Evolutionary conservation across 2,888 invertebrate species (phyloP), one percentile per base, ranked within the genome.

Genomic region (Heliothis peltigera): DNA sequence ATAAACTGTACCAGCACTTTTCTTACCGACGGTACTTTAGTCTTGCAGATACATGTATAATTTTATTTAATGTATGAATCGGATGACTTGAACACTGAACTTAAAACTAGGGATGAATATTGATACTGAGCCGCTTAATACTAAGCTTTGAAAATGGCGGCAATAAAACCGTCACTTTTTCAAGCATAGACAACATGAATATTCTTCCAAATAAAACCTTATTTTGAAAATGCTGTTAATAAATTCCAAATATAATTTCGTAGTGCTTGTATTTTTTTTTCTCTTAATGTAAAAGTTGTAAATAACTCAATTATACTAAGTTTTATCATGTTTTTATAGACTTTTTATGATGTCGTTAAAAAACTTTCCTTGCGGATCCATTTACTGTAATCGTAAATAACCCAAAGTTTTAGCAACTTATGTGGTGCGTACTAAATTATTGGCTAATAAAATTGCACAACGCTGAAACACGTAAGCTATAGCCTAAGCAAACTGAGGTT

Each of bases 361-460:
- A 74, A 78, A 74, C 59, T 80, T 74, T 64, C 58, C 62, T 64
- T 53, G 55, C 62, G 66, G 46, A 62, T 65, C 66, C 80, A 77
- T 77, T 77, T 74, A 64, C 73, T 52, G 66, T 76, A 73, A 78
- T 74, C 74, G 77, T 78, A 78, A 77, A 80, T 79, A 75, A 54
- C 25, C 48, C 8, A 62, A 75, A 71, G 64, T 77, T 75, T 67
- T 75, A 69, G 52, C 53, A 67, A 64, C 54, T 68, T 51, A 75
- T 64, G 63, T 63, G 55, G 69, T 68, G 48, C 58, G 66, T 64
- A 67, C 61, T 58, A 64, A 75, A 80, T 55, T 68, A 71, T 72
- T 75, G 64, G 64, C 43, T 62, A 61, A 64, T 74, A 80, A 77
- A 79, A 79, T 69, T 62, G 47, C 6, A 32, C 5, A 17, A 72